phyloP scores from a whole-genome alignment of 2,113 vertebrate species.

The Cricetomys ansorgei region DNA sequence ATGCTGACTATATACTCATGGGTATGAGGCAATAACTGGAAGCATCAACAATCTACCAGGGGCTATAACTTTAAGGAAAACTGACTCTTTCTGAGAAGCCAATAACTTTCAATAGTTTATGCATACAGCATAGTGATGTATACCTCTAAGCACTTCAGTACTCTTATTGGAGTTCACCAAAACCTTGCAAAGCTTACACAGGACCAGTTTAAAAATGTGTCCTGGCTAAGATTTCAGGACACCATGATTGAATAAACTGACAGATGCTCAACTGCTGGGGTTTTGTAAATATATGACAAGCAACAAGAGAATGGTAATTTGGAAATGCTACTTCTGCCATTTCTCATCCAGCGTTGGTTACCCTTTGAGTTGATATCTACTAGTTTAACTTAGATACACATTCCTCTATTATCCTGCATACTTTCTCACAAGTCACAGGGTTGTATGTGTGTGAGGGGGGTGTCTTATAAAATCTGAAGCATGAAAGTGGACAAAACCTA shows the following conservation, averaged over 20 bases:
- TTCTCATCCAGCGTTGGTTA: neutral
- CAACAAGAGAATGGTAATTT: neutral
- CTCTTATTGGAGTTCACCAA: neutral
- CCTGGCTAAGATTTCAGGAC: neutral
- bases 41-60: neutral
- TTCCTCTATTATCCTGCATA: neutral
- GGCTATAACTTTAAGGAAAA: neutral
- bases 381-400: neutral
- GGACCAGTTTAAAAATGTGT: neutral
- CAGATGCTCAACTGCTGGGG: neutral
- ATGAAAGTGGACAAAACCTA: slow-evolving; percentile 9
- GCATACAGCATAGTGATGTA: rapidly evolving
- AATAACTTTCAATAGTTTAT: neutral
- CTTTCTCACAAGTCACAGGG: neutral
- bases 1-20: neutral
- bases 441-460: neutral
- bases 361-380: neutral
- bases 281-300: neutral
- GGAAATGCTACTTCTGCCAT: neutral
- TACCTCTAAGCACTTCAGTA: neutral
- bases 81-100: neutral
- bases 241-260: neutral
- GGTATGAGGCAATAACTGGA: neutral
- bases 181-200: neutral
- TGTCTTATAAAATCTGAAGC: neutral